These are phyloP conservation scores for Scaptomyza pallida DNA, from an alignment of 1,140 invertebrate species.

Conservation along the genomic window DNA sequence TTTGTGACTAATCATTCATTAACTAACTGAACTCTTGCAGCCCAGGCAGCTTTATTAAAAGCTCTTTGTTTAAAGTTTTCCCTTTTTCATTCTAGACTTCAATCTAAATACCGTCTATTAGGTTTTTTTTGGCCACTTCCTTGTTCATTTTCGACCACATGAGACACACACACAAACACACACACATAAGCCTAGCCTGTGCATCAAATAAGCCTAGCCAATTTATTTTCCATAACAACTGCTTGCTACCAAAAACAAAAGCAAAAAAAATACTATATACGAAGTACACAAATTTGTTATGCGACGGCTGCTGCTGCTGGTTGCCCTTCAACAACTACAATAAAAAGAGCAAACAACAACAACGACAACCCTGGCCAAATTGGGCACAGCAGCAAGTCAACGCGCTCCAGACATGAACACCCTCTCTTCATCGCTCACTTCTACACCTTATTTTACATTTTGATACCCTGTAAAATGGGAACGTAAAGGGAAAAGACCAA, in stretches of 20 bases:
- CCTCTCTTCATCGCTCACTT: too few species aligned
- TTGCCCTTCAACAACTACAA: constrained; percentile 52
- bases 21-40: too few species aligned
- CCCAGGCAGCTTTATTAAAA: background rate
- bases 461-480: too few species aligned
- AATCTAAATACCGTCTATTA: constrained; percentile 8
- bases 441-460: too few species aligned
- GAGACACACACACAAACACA: constrained; percentile 9
- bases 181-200: constrained; percentile 38
- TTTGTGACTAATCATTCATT: too few species aligned
- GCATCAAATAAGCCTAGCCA: constrained; percentile 62
- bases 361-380: constrained; percentile 53
- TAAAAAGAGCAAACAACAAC: constrained; percentile 20
- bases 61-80: background rate
- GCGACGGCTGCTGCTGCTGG: constrained; percentile 23
- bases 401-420: constrained; percentile 44
- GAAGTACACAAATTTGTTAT: constrained; percentile 45
- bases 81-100: constrained; percentile 2
- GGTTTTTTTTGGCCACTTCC: constrained; percentile 30
- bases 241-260: constrained; percentile 16
- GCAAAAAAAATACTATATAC: constrained; percentile 18
- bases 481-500: too few species aligned
- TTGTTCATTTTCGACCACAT: constrained; percentile 53
- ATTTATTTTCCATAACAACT: constrained; percentile 74
- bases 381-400: constrained; percentile 55